Base-by-base conservation (phyloP, 2,888 invertebrate species). In the Hedychridium roseum region DNA sequence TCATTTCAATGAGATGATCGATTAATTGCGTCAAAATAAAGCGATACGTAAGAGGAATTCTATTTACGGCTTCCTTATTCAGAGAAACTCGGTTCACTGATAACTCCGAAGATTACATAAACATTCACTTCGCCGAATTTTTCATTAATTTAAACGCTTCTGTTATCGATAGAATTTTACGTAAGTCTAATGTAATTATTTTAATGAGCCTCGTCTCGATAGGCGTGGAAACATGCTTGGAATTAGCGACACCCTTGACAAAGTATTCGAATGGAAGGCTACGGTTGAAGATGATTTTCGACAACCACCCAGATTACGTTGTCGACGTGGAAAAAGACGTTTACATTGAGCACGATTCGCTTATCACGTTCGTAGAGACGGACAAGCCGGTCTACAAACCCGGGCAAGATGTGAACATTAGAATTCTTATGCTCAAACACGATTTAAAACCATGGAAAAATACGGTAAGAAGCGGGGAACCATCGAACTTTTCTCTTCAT, bases 321-420 rank as follows among this genome's bases (percentile, higher is more conserved):
- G 75, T 81, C 4, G 73, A 79, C 15, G 65, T 73, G 3, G 70
- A 73, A 23, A 75, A 79, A 50, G 79, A 79, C 0, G 63, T 85
- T 1, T 59, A 76, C 2, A 76, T 86, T 9, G 81, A 84, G 20
- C 80, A 83, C n/a, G 76, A 83, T n/a, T 80, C 82, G 14, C 72
- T 81, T 2, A 78, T 85, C 9, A 73, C 84, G 1, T 80, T 84
- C 28, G 76, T 86, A 0, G 83, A 85, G 55, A 83, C 86, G 0
- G 86, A 87, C 55, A 82, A 85, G 9, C 81, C 83, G 0, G 76
- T 85, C 6, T 87, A 87, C 71, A 79, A 84, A 11, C 84, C 86
- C 0, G 85, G 85, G 0, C 86, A 87, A 44, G 80, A 79, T 3
- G 79, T 87, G 31, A 79, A 82, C 11, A 79, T 83, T n/a, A 78